These are phyloP conservation scores for Smittia aterrima DNA, from an alignment of 2,888 invertebrate genomes.

Conservation along the genomic window DNA sequence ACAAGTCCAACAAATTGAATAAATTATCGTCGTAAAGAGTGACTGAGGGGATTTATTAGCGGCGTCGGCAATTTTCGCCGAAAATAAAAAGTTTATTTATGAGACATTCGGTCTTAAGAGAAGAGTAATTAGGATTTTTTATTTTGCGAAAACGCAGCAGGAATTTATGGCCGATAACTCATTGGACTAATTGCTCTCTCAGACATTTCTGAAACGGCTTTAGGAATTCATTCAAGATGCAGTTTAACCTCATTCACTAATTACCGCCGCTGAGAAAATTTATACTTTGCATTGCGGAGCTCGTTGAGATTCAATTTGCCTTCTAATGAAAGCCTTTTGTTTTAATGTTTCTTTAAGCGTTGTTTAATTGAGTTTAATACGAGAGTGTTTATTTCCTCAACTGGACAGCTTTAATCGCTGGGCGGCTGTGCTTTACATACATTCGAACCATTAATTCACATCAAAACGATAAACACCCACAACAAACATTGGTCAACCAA, in stretches of 20 bases:
- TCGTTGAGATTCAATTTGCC: background rate
- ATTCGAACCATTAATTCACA: background rate
- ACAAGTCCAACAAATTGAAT: too few species aligned
- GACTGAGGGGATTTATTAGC: too few species aligned
- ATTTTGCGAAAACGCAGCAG: background rate
- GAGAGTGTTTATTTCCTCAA: too few species aligned
- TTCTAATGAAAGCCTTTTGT: background rate
- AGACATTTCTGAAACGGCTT: background rate
- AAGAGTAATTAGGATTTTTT: background rate
- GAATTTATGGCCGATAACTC: conserved; percentile 11
- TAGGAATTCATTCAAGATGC: background rate
- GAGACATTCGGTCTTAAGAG: background rate
- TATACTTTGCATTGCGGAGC: too few species aligned
- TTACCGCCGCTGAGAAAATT: background rate
- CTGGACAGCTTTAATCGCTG: too few species aligned
- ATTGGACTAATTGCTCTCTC: conserved; percentile 2
- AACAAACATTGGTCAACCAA: background rate
- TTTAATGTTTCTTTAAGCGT: background rate
- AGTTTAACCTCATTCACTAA: conserved; percentile 2
- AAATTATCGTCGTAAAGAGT: too few species aligned
- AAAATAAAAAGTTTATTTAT: background rate
- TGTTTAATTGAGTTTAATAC: background rate
- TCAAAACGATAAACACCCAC: too few species aligned
- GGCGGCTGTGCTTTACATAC: background rate
- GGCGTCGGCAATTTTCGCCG: too few species aligned